These are phyloP conservation scores for Heliocidaris tuberculata DNA, from an alignment of 35 echinoderm and acorn worm genomes.

Conservation along the genomic window DNA sequence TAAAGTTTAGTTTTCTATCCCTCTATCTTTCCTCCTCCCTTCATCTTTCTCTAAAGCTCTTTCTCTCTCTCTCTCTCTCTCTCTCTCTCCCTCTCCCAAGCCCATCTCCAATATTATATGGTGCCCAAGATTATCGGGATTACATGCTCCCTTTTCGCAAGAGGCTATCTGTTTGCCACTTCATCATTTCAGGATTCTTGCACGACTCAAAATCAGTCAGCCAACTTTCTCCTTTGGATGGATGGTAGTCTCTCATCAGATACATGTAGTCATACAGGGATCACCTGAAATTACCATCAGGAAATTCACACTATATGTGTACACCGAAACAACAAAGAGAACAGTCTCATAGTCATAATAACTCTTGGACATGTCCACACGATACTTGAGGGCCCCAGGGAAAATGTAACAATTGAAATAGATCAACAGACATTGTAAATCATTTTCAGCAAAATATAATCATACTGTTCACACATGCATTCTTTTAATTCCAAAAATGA, in stretches of 20 bases:
- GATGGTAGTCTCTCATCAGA: neutral
- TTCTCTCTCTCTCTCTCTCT: too few species aligned
- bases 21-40: neutral
- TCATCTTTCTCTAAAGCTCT: neutral
- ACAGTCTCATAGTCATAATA: neutral
- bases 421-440: too few species aligned
- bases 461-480: too few species aligned
- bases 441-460: too few species aligned
- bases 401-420: too few species aligned
- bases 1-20: neutral
- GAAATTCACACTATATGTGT: neutral
- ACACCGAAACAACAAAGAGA: neutral
- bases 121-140: neutral
- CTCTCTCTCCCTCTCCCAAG: neutral
- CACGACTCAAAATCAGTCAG: neutral
- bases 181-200: too few species aligned
- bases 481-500: too few species aligned
- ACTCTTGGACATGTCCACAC: neutral
- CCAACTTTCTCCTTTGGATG: neutral
- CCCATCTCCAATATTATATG: neutral
- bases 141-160: neutral
- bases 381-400: too few species aligned
- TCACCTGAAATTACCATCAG: neutral
- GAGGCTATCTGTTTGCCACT: neutral
- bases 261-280: neutral